Evolutionary conservation across 2,888 invertebrate species (phyloP), one percentile per base, ranked within the genome.

Genomic region (Dexiosoma caninum): DNA sequence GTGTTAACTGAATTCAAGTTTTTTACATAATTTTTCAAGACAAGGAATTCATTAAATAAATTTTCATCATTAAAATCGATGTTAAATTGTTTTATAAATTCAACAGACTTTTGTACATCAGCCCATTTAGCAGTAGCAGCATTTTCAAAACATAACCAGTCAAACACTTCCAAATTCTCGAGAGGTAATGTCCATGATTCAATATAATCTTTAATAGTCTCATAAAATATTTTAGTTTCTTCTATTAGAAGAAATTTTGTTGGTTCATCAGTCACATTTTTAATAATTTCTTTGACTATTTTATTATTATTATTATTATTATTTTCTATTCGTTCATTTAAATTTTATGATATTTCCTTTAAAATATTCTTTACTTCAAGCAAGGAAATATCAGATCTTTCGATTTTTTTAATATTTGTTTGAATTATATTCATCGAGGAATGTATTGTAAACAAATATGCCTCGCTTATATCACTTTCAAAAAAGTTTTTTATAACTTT

Each of bases 231-330:
- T 51, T 66, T 51, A 51, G 27, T 40, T 16, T 49, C 66, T 49
- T 66, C 42, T 27, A 55, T 53, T 14, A 55, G 44, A 55, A 67
- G 40, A 44, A n/a, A n/a, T n/a, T 3, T 3, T 51, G 40, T 37
- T 66, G 37, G 27, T 64, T 37, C 62, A 35, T 35, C 21, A 35
- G 62, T 35, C 10, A 49, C 35, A 46, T 23, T 66, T 49, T 64
- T 64, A 64, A 30, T 42, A 21, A 67, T 53, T 67, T 67, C 64
- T 67, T 67, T n/a, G n/a, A n/a, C n/a, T n/a, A n/a, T n/a, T n/a
- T n/a, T n/a, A n/a, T n/a, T n/a, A n/a, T n/a, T n/a, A n/a, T n/a
- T n/a, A n/a, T n/a, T n/a, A n/a, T n/a, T n/a, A n/a, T n/a, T n/a
- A n/a, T n/a, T n/a, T n/a, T n/a, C n/a, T n/a, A n/a, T n/a, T n/a